Conservation (phyloP, 2,797 vertebrate species). For the Microtus agrestis region DNA sequence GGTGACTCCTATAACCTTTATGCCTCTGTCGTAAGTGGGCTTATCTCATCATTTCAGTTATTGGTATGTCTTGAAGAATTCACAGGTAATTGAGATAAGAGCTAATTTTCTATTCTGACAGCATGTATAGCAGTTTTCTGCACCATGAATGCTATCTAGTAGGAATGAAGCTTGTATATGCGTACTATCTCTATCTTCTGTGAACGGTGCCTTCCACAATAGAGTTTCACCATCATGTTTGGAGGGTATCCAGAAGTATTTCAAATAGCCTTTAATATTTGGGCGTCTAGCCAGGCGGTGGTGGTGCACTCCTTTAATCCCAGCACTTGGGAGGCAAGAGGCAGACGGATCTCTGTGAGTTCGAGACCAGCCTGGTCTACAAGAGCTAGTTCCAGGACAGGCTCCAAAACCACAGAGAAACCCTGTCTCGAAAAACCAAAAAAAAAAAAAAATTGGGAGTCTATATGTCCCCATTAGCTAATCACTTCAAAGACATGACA, state of each 20-base stretch:
- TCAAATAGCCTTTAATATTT: not conserved
- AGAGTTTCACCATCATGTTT: not conserved
- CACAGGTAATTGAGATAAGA: no score
- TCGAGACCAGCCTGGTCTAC: no score
- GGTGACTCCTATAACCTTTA: not conserved
- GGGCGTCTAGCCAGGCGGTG: no score
- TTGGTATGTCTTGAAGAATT: not conserved
- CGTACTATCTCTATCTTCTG: not conserved
- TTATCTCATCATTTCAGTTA: not conserved
- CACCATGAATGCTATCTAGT: not conserved
- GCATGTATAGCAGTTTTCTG: not conserved
- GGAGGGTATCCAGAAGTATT: not conserved
- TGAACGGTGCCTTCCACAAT: not conserved
- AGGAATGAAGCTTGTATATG: not conserved
- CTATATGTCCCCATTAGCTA: not conserved
- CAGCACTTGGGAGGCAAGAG: no score
- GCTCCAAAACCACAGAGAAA: no score
- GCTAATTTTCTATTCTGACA: not conserved
- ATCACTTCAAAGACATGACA: not conserved
- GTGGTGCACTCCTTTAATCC: no score
- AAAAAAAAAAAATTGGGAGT: no score
- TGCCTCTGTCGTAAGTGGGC: not conserved
- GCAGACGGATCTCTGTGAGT: no score
- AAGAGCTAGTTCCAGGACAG: no score
- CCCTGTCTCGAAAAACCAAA: no score